Base-by-base conservation (phyloP, 2,797 vertebrate species). In the Labeo calbasu region DNA sequence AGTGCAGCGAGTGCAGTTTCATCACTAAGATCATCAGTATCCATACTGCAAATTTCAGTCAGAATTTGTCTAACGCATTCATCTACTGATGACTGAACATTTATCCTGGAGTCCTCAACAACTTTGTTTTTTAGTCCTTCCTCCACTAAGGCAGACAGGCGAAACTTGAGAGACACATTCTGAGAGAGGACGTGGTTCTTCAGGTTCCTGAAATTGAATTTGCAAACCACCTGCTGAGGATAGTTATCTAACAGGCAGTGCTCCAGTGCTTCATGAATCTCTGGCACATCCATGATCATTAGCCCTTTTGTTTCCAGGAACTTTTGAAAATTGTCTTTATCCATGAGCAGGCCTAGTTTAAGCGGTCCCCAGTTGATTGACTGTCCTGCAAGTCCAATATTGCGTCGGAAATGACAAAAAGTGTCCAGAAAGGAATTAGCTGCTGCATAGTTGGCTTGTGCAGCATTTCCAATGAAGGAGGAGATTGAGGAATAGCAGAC, bases 341-440 rank as follows among this genome's bases (percentile, higher is more conserved):
- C 95, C 68, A 95, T 85, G 83, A 97, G 86, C 40, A 97, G 86
- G 9, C 96, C 96, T 0, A 97, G 90, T 87, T 97, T 97, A 89
- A 97, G 89, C 69, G 95, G 95, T 43, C 96, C 96, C 96, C 96
- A 97, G 91, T 96, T 97, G 83, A 98, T 95, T 69, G 95, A 94
- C 86, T 97, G 97, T 50, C 94, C 97, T 79, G 94, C 85, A 76
- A 97, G 93, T 14, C 96, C 96, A 43, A 92, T 87, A 75, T 96
- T 96, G 85, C 95, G 95, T 68, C 96, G 90, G 84, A 95, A 96
- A 84, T 95, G 95, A 83, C 96, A 97, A 91, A 97, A 97, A 0
- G 77, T 70, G 79, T 97, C 97, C 3, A 96, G 92, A 89, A 97
- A 97, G 0, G 96, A 96, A 87, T 97, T 97, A 80, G 97, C 96